Percentiles rank a stretch among this genome's conserved stretches.
These are phyloP conservation scores for Arion vulgaris DNA, from an alignment of 1,140 invertebrate species.

Conservation along the genomic window DNA sequence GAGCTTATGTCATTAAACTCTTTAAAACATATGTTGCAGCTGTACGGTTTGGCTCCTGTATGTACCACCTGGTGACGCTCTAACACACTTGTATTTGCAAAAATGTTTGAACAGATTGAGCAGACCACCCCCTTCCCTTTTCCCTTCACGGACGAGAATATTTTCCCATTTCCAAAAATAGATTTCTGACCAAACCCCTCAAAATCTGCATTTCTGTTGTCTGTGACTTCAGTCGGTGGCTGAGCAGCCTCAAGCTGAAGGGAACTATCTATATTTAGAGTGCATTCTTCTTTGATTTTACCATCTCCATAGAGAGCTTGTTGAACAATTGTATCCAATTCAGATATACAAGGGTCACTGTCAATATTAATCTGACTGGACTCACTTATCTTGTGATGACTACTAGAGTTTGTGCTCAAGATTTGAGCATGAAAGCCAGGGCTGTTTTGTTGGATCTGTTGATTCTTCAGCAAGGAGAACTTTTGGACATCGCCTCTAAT, in stretches of 20 bases:
- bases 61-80: constrained; percentile 32
- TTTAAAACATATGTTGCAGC: constrained; percentile 21
- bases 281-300: constrained; percentile 16
- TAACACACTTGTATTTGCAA: constrained; percentile 28
- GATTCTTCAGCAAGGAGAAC: constrained; percentile 16
- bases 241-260: neutral
- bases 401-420: neutral
- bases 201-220: neutral
- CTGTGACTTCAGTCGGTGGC: neutral
- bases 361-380: neutral
- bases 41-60: constrained; percentile 5
- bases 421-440: neutral
- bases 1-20: constrained; percentile 32
- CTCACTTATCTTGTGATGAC: neutral
- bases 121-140: constrained; percentile 2
- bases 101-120: constrained; percentile 15
- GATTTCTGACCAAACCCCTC: too few relatives aligned
- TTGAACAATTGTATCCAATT: constrained; percentile 21
- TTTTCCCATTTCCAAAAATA: neutral
- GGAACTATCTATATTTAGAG: neutral
- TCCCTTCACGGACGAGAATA: neutral
- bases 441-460: neutral
- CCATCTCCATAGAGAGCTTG: constrained; percentile 13
- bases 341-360: neutral
- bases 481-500: neutral